Percentiles rank a stretch among this genome's conserved stretches.
phyloP scores from a whole-genome alignment of 2,797 vertebrate species.

The Myotis vivesi region DNA sequence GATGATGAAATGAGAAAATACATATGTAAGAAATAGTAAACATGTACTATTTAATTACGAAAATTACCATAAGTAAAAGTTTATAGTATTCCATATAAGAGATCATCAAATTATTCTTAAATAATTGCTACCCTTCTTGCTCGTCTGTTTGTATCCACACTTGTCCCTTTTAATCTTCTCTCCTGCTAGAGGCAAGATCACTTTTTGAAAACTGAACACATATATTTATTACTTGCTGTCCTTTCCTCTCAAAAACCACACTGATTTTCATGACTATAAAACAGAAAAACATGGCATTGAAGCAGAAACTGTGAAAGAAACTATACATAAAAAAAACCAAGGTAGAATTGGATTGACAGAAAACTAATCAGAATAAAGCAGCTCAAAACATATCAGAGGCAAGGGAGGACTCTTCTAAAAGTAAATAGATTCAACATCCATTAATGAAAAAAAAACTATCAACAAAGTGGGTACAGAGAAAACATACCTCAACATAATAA shows the following conservation, averaged over 20 bases:
- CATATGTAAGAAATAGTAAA: background rate
- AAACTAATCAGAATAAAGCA: background rate
- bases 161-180: background rate
- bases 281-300: background rate
- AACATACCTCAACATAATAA: background rate
- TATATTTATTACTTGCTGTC: background rate
- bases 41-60: background rate
- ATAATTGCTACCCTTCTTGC: background rate
- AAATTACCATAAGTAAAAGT: slow-evolving; percentile 1
- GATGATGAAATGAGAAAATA: background rate
- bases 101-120: background rate
- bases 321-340: background rate
- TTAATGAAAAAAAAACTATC: background rate
- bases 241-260: background rate
- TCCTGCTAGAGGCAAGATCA: background rate
- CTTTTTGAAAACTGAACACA: slow-evolving; percentile 12
- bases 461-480: background rate
- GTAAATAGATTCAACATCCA: background rate
- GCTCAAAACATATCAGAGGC: background rate
- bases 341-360: background rate
- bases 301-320: background rate
- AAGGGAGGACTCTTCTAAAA: background rate
- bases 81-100: background rate
- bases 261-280: slow-evolving; percentile 4
- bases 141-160: background rate